Evolutionary conservation across 2,797 vertebrate genomes (phyloP), one percentile per base, ranked within the genome.

Genomic region (Nothura maculosa): DNA sequence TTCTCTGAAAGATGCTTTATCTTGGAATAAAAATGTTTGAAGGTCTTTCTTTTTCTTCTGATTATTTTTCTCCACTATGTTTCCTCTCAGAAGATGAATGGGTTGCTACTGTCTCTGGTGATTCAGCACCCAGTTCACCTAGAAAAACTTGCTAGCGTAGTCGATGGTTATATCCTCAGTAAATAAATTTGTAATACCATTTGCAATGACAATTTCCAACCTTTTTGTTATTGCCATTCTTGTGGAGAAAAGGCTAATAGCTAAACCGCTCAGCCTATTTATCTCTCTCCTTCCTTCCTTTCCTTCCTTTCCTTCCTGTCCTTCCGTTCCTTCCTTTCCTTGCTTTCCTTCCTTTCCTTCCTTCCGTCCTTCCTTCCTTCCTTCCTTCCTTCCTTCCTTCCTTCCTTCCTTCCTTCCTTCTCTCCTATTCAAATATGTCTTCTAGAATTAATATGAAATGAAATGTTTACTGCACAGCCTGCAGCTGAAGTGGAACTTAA

Each of bases 261-360:
- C 48, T 8, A 32, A 40, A 73, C 15, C 42, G 12, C 9, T 60
- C 12, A 58, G 12, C n/a, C 16, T 43, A 5, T 38, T 19, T 47
- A 7, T 24, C 1, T 20, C 19, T 15, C 2, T 50, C 18, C 16
- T 2, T 7, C 18, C 10, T 1, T 10, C 6, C 13, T 5, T 3
- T 34, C 20, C 1, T 3, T 17, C 9, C 3, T 24, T 10, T 3
- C 5, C 42, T 10, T 2, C 3, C 15, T 7, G 6, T 1, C 7
- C 5, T 7, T 3, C 8, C 1, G 18, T 40, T 5, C 4, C 6
- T 28, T 0, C 6, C 3, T 34, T 3, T 5, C 9, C 14, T 4
- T n/a, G n/a, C n/a, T 1, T 0, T 10, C 22, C 8, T 6, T 20
- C 19, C 2, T 9, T 12, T 14, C 10, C 14, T 12, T 17, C 2